Conservation (phyloP, 2,113 vertebrate genomes). For the Ceyx cyanopectus region DNA sequence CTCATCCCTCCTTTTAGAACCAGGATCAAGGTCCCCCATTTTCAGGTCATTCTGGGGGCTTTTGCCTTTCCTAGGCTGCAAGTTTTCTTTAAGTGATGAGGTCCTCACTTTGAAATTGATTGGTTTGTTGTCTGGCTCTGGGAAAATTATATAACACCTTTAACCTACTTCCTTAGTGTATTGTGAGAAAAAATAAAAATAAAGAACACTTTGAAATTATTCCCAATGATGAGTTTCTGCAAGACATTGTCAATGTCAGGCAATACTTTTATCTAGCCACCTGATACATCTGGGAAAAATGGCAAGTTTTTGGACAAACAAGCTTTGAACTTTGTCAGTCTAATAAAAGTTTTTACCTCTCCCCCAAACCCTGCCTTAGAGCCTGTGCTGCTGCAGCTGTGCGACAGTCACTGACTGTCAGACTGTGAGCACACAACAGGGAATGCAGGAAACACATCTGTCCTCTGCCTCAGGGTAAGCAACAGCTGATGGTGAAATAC, state of each 20-base stretch:
- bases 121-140: neutral
- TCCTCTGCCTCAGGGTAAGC: neutral
- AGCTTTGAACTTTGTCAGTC: neutral
- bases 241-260: neutral
- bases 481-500: neutral
- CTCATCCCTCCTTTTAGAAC: neutral
- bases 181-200: neutral
- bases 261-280: neutral
- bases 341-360: neutral
- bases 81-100: neutral
- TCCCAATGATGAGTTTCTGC: neutral
- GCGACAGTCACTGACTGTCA: neutral
- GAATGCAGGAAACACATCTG: conserved; percentile 13
- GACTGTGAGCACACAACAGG: neutral
- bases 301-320: neutral
- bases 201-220: neutral
- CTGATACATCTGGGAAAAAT: neutral
- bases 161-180: neutral
- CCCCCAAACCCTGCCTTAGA: neutral
- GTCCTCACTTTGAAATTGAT: neutral
- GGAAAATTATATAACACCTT: neutral
- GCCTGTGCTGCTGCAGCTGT: neutral
- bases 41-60: neutral
- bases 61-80: neutral
- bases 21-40: neutral